phyloP scores from a whole-genome alignment of 2,113 vertebrate genomes.

The Pelecanus crispus region DNA sequence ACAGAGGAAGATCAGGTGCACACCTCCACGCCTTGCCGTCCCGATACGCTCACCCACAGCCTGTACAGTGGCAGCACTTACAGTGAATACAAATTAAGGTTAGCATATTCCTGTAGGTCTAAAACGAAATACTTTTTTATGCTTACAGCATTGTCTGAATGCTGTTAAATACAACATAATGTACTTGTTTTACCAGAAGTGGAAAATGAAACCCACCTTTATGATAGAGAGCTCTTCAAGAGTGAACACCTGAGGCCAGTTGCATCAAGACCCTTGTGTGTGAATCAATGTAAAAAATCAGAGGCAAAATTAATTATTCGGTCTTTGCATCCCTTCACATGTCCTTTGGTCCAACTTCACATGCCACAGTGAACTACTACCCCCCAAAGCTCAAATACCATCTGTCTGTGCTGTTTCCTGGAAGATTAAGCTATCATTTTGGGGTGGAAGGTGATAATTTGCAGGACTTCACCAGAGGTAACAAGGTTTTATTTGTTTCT shows the following conservation, averaged over 20 bases:
- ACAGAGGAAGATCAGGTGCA: accelerated
- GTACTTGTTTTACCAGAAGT: not conserved
- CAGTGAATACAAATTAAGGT: not conserved
- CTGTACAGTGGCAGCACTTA: accelerated
- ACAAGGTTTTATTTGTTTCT: not conserved
- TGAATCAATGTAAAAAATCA: not conserved
- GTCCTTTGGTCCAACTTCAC: not conserved
- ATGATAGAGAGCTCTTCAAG: not conserved
- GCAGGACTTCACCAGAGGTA: not conserved
- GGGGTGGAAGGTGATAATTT: not conserved
- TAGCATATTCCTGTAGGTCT: not conserved
- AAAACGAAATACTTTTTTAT: not conserved
- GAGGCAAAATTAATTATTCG: not conserved
- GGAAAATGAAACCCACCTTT: not conserved
- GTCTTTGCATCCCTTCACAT: not conserved
- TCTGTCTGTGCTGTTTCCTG: constrained; percentile 18
- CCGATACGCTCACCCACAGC: accelerated
- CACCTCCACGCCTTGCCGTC: accelerated
- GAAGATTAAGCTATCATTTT: constrained; percentile 26
- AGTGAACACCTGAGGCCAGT: not conserved
- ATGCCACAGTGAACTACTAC: not conserved
- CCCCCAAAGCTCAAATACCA: not conserved
- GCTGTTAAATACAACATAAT: not conserved
- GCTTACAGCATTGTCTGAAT: not conserved
- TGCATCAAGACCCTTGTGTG: not conserved